Conservation (phyloP, 2,888 invertebrate genomes). For the Trichopoda pennipes region DNA sequence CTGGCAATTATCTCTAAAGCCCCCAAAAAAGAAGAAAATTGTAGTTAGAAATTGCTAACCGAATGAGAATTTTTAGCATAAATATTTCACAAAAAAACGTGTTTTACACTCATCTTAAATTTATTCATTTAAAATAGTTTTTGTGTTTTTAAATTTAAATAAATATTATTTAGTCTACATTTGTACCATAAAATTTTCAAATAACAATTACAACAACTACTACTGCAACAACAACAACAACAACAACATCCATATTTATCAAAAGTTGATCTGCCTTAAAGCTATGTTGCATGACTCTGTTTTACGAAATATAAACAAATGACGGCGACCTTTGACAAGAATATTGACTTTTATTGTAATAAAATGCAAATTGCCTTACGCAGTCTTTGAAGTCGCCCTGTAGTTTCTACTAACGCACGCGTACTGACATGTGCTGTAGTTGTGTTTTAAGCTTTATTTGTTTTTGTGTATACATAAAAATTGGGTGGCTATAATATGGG, state of each 20-base stretch:
- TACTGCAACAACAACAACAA: neutral
- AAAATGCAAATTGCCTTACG: constrained; percentile 50
- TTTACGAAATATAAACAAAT: constrained; percentile 20
- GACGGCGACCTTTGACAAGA: constrained; percentile 57
- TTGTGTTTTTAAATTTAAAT: neutral
- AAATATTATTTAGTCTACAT: neutral
- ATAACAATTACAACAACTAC: neutral
- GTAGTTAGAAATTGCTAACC: too few species aligned
- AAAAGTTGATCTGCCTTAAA: neutral
- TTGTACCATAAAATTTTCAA: constrained; percentile 3
- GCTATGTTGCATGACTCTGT: neutral
- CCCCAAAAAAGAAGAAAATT: too few species aligned
- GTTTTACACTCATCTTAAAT: constrained; percentile 34
- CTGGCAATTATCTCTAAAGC: too few species aligned
- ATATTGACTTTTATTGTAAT: constrained; percentile 63
- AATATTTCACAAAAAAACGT: constrained; percentile 6
- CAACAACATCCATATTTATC: neutral
- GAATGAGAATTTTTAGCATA: too few species aligned
- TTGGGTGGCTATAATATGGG: neutral
- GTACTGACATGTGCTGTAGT: constrained; percentile 49
- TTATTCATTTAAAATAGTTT: constrained; percentile 45
- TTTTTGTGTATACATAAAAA: neutral
- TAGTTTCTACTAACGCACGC: constrained; percentile 47
- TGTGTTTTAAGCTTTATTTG: neutral
- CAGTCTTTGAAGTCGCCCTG: constrained; percentile 29